A percentile compares a stretch with the other conserved stretches of the same genome.
Evolutionary conservation across 2,888 invertebrate genomes (phyloP).

Genomic region (Pteria penguin): DNA sequence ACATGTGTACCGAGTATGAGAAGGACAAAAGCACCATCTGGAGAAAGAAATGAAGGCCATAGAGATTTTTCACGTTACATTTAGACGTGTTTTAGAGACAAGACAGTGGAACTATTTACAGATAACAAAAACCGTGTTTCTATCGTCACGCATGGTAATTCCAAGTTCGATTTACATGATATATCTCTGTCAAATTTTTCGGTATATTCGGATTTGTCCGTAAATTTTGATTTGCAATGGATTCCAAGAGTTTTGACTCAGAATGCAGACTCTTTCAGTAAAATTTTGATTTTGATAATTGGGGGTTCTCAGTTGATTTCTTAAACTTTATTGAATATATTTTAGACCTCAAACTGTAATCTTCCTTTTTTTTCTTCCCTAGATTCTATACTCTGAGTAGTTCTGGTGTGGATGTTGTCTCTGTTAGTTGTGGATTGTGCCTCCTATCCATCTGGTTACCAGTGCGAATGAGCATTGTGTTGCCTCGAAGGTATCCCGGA

Average conservation of each 20-base stretch:
- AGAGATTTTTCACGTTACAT: not conserved
- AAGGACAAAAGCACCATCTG: slow-evolving; percentile 7
- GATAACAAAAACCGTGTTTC: slow-evolving; percentile 16
- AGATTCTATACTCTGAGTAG: not conserved
- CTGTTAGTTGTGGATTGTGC: not conserved
- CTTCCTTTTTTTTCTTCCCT: not conserved
- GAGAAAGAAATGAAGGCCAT: slow-evolving; percentile 26
- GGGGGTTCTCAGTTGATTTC: not conserved
- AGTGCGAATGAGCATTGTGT: too few species aligned
- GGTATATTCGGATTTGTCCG: slow-evolving; percentile 2
- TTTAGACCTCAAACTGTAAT: not conserved
- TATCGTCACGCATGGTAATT: slow-evolving; percentile 12
- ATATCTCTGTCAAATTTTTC: too few species aligned
- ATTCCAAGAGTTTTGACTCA: not conserved
- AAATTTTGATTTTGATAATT: not conserved
- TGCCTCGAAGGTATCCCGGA: too few species aligned
- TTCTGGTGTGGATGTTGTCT: not conserved
- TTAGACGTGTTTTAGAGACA: not conserved
- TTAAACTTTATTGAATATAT: not conserved
- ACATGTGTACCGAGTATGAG: slow-evolving; percentile 12
- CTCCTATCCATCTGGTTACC: too few species aligned
- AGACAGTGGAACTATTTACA: slow-evolving; percentile 10
- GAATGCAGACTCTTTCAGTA: not conserved
- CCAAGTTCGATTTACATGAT: not conserved
- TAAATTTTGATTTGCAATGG: too few species aligned